Base-by-base conservation (phyloP, 64 coral and sea anemone species). In the Hydrozoanthus tunicans region DNA sequence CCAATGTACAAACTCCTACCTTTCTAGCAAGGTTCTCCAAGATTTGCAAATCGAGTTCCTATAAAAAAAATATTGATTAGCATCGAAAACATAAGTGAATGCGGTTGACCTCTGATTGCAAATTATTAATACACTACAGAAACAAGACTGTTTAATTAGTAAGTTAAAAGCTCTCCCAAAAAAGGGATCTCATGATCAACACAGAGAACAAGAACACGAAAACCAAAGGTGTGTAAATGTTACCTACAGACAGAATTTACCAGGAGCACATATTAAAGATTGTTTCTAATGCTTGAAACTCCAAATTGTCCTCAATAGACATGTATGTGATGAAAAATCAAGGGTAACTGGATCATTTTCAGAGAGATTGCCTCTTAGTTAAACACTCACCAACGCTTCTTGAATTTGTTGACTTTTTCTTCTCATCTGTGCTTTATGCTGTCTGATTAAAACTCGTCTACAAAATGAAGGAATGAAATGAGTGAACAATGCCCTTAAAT, bases 391-490 rank as follows among this genome's bases (percentile, higher is more conserved):
- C 97, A 99, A 59, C 6, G 97, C 94, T 86, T 99, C 90, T 51
- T 99, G 97, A 15, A 99, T 95, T 73, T 99, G 94, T 60, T 93
- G 94, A 90, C 97, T 99, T 43, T 99, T 99, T 68, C 97, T 89
- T 88, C 93, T 93, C 94, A 99, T 85, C 83, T 99, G 97, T 71
- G 97, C 94, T 96, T 99, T 99, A 63, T 99, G 97, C 86, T 99
- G 97, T 86, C 94, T 81, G 56, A 99, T 95, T 51, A 99, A 73
- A 62, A 99, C 97, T 66, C 92, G 97, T 57, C 97, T 99, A 25
- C 20, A n/a, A 85, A 86, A 91, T 56, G 6, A 89, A 77, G 23
- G 53, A 73, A 76, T 23, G 54, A 52, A 27, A 73, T 25, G 0
- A 76, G 1, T 65, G 9, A 52, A 6, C 13, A 52, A 26, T 6